Base-by-base conservation (phyloP, 2,113 vertebrate genomes). In the Charina bottae region DNA sequence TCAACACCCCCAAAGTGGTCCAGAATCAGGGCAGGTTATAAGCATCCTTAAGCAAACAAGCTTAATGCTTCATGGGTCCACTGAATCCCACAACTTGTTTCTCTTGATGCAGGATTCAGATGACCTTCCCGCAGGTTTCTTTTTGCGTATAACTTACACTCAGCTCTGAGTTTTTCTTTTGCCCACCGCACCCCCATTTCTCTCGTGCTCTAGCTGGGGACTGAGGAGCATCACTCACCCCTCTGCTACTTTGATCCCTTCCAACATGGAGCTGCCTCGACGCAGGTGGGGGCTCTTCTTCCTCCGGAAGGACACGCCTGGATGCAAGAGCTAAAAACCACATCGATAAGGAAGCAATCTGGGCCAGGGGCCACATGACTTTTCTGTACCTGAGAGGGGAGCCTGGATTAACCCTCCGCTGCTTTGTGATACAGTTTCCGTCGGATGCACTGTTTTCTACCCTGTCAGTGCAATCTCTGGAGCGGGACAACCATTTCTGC, bases 271-370 rank as follows among this genome's bases (percentile, higher is more conserved):
- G 93, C n/a, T 91, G 92, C 92, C 93, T 91, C 92, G 94, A 90
- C 78, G 87, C 33, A 87, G 46, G 92, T 93, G 95, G 26, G 46
- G 83, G 17, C 85, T 87, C 78, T 90, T 92, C 56, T 92, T 94
- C 94, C 95, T 90, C 12, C 95, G 96, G 46, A 62, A 94, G 93
- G 95, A 87, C 12, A 90, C 89, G 58, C 4, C 90, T 93, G 95
- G 94, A 94, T 95, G n/a, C 23, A 87, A 84, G 85, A 60, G 87
- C 97, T 97, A 96, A 87, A 96, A 97, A 96, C 0, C 85, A 96
- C 92, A 88, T 92, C 94, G 95, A 93, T 91, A 49, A 17, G 86
- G 89, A 90, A 91, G 97, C 90, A 96, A 93, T 89, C 60, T 54
- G 90, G 8, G 0, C 9, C 0, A 0, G 92, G 46, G 89, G 85